Conservation (phyloP, 2,888 invertebrate species). For the Alentia gelatinosa region DNA sequence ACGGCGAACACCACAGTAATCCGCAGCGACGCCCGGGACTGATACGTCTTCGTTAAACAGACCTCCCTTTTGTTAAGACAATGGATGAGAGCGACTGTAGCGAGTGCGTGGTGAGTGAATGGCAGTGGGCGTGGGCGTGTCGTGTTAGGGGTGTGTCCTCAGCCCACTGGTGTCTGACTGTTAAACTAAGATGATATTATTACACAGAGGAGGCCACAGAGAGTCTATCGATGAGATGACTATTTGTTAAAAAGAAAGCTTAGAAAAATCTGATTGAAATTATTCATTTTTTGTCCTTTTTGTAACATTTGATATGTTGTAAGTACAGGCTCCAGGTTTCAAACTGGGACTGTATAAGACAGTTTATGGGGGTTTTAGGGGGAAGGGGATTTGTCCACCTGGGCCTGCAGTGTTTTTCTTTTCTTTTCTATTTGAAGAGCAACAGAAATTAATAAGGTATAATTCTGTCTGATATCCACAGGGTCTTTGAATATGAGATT, state of each 20-base stretch:
- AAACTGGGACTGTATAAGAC: background rate
- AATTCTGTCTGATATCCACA: background rate
- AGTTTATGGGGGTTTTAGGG: background rate
- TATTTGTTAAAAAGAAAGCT: background rate
- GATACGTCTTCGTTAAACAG: constrained; percentile 1
- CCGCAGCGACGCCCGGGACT: too few species aligned
- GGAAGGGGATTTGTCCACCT: background rate
- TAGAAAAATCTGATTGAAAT: background rate
- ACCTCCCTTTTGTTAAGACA: background rate
- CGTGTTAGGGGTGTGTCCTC: background rate
- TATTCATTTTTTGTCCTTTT: background rate
- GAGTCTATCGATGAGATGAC: background rate
- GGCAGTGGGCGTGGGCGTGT: background rate
- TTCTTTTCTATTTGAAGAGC: background rate
- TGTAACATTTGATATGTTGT: background rate
- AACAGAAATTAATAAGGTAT: background rate
- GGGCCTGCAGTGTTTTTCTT: background rate
- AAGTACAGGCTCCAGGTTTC: background rate
- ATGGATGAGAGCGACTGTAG: background rate
- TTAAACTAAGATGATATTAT: constrained; percentile 1
- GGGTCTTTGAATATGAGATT: background rate
- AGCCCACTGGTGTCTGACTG: background rate
- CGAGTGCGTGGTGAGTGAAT: background rate
- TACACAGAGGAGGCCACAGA: background rate
- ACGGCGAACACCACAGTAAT: background rate